Evolutionary conservation across 1,140 invertebrate genomes (phyloP).

Genomic region (Bombyx mandarina): DNA sequence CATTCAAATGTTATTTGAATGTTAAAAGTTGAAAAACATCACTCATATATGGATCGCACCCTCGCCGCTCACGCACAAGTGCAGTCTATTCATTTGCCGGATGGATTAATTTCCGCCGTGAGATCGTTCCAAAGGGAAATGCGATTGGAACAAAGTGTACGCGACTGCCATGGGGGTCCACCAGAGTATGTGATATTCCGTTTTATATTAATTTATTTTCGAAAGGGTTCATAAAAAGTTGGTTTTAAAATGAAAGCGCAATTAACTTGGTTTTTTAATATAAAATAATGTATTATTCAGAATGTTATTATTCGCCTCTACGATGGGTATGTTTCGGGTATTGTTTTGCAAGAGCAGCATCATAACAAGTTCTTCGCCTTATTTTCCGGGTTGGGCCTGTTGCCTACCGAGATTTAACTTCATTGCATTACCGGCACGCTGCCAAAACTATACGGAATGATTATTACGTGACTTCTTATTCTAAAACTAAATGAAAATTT

Average conservation of each 20-base stretch:
- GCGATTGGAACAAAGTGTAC: conserved; percentile 59
- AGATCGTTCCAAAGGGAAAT: conserved; percentile 63
- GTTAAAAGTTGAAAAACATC: conserved; percentile 24
- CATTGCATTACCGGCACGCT: conserved; percentile 44
- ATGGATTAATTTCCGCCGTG: conserved; percentile 65
- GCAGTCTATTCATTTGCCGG: conserved; percentile 64
- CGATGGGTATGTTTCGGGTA: conserved; percentile 15
- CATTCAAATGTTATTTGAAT: conserved; percentile 3
- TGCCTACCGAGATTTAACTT: conserved; percentile 46
- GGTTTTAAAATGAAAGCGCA: conserved; percentile 8
- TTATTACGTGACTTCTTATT: conserved; percentile 45
- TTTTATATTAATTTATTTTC: conserved; percentile 43
- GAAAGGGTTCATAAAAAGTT: conserved; percentile 31
- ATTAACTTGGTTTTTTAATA: conserved; percentile 2
- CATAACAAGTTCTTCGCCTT: conserved; percentile 27
- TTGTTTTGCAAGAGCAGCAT: conserved; percentile 16
- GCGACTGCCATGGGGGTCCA: conserved; percentile 23
- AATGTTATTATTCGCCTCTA: conserved; percentile 12
- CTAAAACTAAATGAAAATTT: conserved; percentile 1
- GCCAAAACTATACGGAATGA: conserved; percentile 40
- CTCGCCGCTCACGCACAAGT: conserved; percentile 57
- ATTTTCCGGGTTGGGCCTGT: conserved; percentile 32
- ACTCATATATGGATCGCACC: conserved; percentile 38
- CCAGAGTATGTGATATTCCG: conserved; percentile 35
- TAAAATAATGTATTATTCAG: conserved; percentile 7